Evolutionary conservation across 2,113 vertebrate species (phyloP).

Genomic region (Arizona elegans): DNA sequence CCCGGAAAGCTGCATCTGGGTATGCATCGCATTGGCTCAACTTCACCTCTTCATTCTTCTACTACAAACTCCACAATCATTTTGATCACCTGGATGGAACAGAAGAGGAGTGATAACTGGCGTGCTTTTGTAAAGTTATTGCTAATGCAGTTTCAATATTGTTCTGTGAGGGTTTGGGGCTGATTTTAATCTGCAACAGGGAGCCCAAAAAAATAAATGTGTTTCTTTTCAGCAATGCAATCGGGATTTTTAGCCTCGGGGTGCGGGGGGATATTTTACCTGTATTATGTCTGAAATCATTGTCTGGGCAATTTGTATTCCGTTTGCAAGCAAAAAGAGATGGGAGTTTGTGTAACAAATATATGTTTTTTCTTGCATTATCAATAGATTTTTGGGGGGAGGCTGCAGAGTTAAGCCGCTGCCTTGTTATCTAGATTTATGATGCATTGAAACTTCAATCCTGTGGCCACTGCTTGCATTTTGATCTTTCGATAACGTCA

Average conservation of each 20-base stretch:
- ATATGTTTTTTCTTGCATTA: neutral
- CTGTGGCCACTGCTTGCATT: conserved; percentile 59
- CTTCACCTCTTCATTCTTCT: neutral
- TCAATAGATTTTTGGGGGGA: neutral
- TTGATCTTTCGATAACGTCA: conserved; percentile 70
- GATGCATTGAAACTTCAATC: conserved; percentile 45
- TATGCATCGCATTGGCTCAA: neutral
- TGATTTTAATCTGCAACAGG: neutral
- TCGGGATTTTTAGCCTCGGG: neutral
- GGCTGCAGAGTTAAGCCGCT: conserved; percentile 49
- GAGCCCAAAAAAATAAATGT: neutral
- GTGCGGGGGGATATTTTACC: no score
- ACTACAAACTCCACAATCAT: neutral
- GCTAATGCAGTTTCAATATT: neutral
- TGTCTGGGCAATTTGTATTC: neutral
- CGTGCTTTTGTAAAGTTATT: neutral
- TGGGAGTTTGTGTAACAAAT: conserved; percentile 33
- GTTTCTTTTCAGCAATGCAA: neutral
- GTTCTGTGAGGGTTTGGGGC: neutral
- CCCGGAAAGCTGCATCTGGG: neutral
- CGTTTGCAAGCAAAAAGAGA: conserved; percentile 41
- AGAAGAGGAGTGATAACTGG: no score
- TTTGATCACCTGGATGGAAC: neutral
- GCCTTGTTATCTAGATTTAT: conserved; percentile 33
- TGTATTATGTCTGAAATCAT: neutral